A percentile compares a stretch with the other conserved stretches of the same genome.
These are phyloP conservation scores for Sebastes oblongus DNA, from an alignment of 2,797 vertebrate genomes.

Conservation along the genomic window DNA sequence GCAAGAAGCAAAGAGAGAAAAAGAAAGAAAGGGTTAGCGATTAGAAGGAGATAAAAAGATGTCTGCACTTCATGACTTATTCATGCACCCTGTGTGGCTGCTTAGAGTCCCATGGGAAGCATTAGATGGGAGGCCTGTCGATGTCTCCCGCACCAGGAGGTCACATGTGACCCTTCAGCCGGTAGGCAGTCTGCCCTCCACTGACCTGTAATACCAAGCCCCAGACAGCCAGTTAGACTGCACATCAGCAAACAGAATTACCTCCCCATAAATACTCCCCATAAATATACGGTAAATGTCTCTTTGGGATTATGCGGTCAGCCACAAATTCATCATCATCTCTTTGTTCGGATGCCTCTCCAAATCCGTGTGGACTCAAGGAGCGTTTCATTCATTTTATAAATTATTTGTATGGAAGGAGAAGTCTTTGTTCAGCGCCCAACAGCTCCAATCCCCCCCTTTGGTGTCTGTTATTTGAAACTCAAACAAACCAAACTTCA, in stretches of 20 bases:
- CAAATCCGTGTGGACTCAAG: slow-evolving; percentile 1
- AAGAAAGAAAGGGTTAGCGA: neutral
- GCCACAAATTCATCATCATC: slow-evolving; percentile 35
- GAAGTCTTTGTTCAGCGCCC: slow-evolving; percentile 43
- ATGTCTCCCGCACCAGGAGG: slow-evolving; percentile 31
- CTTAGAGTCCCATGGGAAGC: slow-evolving; percentile 61
- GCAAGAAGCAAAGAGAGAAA: neutral
- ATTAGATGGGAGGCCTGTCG: slow-evolving; percentile 50
- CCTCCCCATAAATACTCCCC: slow-evolving; percentile 29
- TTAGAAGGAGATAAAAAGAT: slow-evolving; percentile 45
- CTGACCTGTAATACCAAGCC: slow-evolving; percentile 22
- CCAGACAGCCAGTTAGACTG: slow-evolving; percentile 28
- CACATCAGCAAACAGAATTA: slow-evolving; percentile 47
- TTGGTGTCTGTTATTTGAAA: slow-evolving; percentile 33
- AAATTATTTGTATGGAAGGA: slow-evolving; percentile 48
- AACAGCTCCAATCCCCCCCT: slow-evolving; percentile 10
- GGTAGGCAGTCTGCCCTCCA: slow-evolving; percentile 26
- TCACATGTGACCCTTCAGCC: slow-evolving; percentile 41
- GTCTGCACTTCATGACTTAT: slow-evolving; percentile 73
- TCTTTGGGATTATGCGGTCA: slow-evolving; percentile 22
- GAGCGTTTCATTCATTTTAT: slow-evolving; percentile 27
- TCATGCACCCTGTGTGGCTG: slow-evolving; percentile 60
- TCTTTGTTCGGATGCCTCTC: slow-evolving; percentile 34
- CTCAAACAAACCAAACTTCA: slow-evolving; percentile 35
- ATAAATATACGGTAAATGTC: slow-evolving; percentile 45